These are phyloP conservation scores for Pampus argenteus DNA, from an alignment of 2,797 vertebrate species.

Conservation along the genomic window DNA sequence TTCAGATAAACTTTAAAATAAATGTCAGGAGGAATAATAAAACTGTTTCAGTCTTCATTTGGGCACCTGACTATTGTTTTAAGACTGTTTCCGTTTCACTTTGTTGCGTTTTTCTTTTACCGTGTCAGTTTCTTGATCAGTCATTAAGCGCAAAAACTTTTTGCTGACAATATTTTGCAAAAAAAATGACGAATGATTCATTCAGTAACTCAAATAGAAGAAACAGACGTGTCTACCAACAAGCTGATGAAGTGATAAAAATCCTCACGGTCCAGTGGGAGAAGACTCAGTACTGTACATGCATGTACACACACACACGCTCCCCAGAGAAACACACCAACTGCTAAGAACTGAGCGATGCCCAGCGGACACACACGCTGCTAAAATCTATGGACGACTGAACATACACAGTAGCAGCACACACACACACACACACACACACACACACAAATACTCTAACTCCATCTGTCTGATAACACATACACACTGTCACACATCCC, in stretches of 20 bases:
- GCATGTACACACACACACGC: constrained; percentile 57
- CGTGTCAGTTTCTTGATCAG: background rate
- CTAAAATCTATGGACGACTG: constrained; percentile 59
- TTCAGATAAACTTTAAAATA: background rate
- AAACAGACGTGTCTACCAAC: background rate
- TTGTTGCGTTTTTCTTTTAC: no score
- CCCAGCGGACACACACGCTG: constrained; percentile 42
- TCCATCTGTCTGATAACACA: constrained; percentile 43
- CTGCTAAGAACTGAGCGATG: constrained; percentile 31
- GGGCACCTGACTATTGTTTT: background rate
- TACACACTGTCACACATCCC: constrained; percentile 64
- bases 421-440: constrained; percentile 19
- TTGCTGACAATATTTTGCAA: no score
- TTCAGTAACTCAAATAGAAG: background rate
- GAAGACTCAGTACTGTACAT: constrained; percentile 4
- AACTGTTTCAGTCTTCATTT: background rate
- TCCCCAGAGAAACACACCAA: constrained; percentile 51
- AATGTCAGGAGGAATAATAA: background rate
- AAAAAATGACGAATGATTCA: no score
- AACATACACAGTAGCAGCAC: constrained; percentile 40
- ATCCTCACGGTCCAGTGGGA: background rate
- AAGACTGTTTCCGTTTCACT: background rate
- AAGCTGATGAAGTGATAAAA: background rate
- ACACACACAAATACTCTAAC: constrained; percentile 15
- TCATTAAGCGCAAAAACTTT: no score